Base-by-base conservation (phyloP, 1,140 invertebrate genomes). In the Euura saliciscinereae region DNA sequence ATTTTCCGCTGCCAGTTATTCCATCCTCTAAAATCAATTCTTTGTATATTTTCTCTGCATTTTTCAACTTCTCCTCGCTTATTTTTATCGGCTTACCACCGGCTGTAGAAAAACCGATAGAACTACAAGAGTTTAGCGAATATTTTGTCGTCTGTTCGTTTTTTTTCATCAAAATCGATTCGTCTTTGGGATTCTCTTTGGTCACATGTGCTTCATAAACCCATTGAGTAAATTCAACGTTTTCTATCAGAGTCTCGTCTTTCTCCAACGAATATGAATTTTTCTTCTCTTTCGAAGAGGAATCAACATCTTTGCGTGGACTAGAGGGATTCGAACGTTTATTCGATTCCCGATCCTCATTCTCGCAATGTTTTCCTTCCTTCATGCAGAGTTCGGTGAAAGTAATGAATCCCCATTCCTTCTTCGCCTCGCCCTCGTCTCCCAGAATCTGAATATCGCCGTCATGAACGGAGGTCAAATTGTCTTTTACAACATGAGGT, bases 41-140 rank as follows among this genome's bases (percentile, higher is more conserved):
- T 43, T 11, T 2, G 65, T 81, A 82, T 43, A 82, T 44, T 44
- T 73, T 72, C 69, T 71, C 74, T 11, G 76, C 78, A 72, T 76
- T 82, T 46, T 76, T 75, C n/a, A 87, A 71, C 72, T 81, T 69
- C 10, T 79, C 75, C 70, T 82, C 78, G 43, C 82, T 81, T 44
- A 85, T 75, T 64, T 44, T 68, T 2, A 87, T 71, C 65, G 66
- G 75, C 75, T 81, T 85, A 45, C 84, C 84, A 72, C 78, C 72
- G 66, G 83, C 83, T 74, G 83, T 84, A 73, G 69, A 45, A 75
- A 78, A 77, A 42, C 76, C 70, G 28, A 45, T 69, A 66, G 42
- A 71, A 75, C 70, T 13, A 64, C 13, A 13, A 64, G 59, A 64
- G 8, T 64, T 64, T 28, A 28, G 28, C 28, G 28, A 28, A 28